Evolutionary conservation across 2,797 vertebrate genomes (phyloP), one percentile per base, ranked within the genome.

Genomic region (Chelidonichthys spinosus): DNA sequence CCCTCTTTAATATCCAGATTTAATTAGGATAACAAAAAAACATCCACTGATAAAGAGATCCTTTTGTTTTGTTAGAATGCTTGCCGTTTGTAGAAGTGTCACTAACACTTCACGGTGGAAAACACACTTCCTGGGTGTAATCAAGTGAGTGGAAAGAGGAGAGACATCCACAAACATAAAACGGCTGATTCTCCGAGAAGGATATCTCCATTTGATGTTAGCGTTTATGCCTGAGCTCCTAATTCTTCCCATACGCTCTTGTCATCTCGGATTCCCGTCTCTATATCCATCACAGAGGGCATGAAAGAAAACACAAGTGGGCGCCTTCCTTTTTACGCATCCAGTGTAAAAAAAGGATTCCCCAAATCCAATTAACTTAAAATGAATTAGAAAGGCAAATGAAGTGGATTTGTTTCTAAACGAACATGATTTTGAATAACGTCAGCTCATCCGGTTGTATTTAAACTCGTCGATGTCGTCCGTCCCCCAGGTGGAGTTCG

Each of bases 401-500:
- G 6, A 74, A 67, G 70, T 33, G 2, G n/a, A 47, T 64, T 17
- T 74, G 17, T 74, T 25, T 76, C 58, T 60, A 50, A 35, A 75
- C 68, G 59, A 75, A 25, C 62, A 63, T 63, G 9, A 46, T 70
- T 25, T 44, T 67, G 13, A 78, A 65, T 67, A 33, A 58, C 44
- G 42, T 36, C 47, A 49, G 56, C 53, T 63, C 63, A 6, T 72
- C 11, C 17, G 5, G 18, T 36, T n/a, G 4, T n/a, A 36, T 63
- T 17, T 43, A 35, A 72, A 47, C 40, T 60, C 49, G 44, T 64
- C 32, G 15, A 52, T 33, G 17, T 66, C 50, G 10, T 69, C 25
- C 62, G 53, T 72, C 0, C 60, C 43, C 56, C 89, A 98, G 97
- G 97, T 98, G 90, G 97, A 98, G 88, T 98, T 98, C 73, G 97